A percentile compares a stretch with the other conserved stretches of the same genome.
Evolutionary conservation across 2,113 vertebrate species (phyloP).

Genomic region (Saguinus midas): DNA sequence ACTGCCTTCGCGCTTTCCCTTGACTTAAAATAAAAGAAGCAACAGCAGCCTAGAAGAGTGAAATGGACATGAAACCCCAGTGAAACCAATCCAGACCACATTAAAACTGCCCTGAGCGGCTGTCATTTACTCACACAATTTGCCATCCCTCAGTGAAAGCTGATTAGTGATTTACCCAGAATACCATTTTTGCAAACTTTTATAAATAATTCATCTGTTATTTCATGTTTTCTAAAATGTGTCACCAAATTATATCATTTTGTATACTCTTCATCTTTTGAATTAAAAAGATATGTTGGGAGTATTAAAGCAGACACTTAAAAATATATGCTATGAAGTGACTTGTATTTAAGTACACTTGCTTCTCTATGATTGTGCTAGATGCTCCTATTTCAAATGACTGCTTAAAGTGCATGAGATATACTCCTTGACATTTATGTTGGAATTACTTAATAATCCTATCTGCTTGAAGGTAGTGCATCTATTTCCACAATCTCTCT

Average conservation of each 20-base stretch:
- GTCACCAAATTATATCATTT: background rate
- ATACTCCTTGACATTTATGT: background rate
- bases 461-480: background rate
- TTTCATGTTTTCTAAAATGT: background rate
- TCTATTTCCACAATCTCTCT: background rate
- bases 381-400: background rate
- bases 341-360: background rate
- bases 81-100: background rate
- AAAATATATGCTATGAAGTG: background rate
- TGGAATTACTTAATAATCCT: background rate
- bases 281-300: background rate
- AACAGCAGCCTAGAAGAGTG: background rate
- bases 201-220: background rate
- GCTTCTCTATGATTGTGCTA: background rate
- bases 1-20: no score
- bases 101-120: background rate
- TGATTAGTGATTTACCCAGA: background rate
- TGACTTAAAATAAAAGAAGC: no score
- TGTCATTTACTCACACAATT: background rate
- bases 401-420: background rate
- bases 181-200: background rate
- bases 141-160: background rate
- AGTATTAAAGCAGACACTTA: background rate
- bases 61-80: background rate
- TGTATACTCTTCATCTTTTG: background rate